These are phyloP conservation scores for Pelecanoides urinatrix DNA, from an alignment of 2,113 vertebrate genomes.

Conservation along the genomic window DNA sequence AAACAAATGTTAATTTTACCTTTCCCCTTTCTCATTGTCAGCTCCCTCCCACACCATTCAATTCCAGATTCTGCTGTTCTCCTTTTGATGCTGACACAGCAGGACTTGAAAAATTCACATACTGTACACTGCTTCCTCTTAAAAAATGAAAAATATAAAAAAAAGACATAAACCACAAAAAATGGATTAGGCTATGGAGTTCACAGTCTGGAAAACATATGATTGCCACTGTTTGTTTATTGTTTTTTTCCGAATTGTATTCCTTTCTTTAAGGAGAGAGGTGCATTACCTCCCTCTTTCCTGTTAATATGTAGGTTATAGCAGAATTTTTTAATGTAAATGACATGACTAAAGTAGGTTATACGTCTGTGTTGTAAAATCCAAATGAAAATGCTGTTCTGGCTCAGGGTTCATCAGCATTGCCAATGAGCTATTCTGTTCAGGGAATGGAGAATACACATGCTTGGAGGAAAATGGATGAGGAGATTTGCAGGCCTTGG, in stretches of 20 bases:
- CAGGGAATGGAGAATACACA: background rate
- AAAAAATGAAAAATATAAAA: background rate
- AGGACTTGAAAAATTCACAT: background rate
- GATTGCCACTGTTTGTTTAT: background rate
- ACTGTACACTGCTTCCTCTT: background rate
- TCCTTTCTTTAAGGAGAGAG: background rate
- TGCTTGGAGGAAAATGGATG: background rate
- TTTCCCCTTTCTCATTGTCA: background rate
- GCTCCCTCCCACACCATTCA: background rate
- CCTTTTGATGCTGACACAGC: background rate
- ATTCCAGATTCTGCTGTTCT: background rate
- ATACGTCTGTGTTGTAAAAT: background rate
- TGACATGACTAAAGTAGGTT: background rate
- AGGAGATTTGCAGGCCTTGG: background rate
- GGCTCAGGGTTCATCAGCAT: background rate
- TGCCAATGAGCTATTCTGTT: background rate
- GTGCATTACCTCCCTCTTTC: background rate
- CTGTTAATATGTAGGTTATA: background rate
- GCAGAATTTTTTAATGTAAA: slow-evolving; percentile 14
- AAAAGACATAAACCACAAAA: background rate
- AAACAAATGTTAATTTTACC: background rate
- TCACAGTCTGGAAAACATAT: background rate
- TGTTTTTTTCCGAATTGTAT: background rate
- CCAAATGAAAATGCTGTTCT: background rate
- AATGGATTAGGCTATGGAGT: background rate